These are phyloP conservation scores for Pangasius krempfi DNA, from an alignment of 2,797 vertebrate genomes.

Conservation along the genomic window DNA sequence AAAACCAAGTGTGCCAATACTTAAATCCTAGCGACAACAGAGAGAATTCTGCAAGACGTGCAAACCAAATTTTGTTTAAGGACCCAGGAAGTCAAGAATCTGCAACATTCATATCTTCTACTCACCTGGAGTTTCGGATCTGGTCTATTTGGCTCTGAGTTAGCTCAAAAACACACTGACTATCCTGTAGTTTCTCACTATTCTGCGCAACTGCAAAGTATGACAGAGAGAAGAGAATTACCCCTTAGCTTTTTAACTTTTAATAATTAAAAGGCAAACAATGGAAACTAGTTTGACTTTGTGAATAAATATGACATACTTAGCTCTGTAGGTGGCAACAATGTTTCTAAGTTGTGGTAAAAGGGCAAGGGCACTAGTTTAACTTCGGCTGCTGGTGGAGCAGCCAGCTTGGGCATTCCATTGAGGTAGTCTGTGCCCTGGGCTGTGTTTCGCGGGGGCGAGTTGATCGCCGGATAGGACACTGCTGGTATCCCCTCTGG, in stretches of 20 bases:
- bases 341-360: slow-evolving; percentile 92
- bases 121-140: slow-evolving; percentile 93
- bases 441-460: slow-evolving; percentile 72
- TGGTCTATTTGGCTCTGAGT: slow-evolving; percentile 92
- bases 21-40: background rate
- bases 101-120: background rate
- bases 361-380: slow-evolving; percentile 94
- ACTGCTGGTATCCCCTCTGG: slow-evolving; percentile 75
- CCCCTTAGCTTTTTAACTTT: background rate
- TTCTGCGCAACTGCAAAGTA: slow-evolving; percentile 87
- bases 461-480: slow-evolving; percentile 74
- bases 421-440: slow-evolving; percentile 95
- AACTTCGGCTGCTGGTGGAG: slow-evolving; percentile 84
- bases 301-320: slow-evolving; percentile 76
- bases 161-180: slow-evolving; percentile 92
- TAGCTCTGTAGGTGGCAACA: slow-evolving; percentile 92
- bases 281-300: background rate
- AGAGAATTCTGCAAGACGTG: background rate
- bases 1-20: background rate
- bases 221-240: background rate
- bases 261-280: background rate
- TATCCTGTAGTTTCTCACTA: slow-evolving; percentile 96
- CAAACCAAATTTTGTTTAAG: background rate
- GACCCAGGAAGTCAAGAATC: background rate
- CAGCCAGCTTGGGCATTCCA: slow-evolving; percentile 80